phyloP scores from a whole-genome alignment of 2,888 invertebrate genomes.

The Pilophorus perplexus region DNA sequence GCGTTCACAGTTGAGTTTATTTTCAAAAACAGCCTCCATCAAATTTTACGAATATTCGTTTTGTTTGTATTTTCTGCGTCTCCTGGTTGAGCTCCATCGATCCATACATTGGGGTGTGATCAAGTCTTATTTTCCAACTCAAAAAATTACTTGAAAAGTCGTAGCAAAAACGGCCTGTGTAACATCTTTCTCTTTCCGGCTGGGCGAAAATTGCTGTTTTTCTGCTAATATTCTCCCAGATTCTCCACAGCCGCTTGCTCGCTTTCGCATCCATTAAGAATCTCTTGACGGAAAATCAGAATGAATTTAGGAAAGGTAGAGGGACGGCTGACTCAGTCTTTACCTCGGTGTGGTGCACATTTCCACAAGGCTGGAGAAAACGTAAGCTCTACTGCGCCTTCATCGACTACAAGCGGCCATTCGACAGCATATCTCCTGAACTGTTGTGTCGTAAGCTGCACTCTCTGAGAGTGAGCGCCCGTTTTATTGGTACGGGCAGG shows the following conservation, averaged over 20 bases:
- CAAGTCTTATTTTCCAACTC: no score
- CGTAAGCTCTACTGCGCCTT: conserved; percentile 50
- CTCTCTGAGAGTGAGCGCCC: conserved; percentile 16
- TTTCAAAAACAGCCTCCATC: no score
- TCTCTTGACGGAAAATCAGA: not conserved
- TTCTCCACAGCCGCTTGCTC: not conserved
- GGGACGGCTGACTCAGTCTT: not conserved
- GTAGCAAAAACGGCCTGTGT: no score
- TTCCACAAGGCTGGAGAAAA: not conserved
- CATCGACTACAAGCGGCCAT: no score
- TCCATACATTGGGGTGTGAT: no score
- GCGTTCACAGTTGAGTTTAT: no score
- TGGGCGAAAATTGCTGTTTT: not conserved
- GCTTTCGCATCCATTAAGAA: not conserved
- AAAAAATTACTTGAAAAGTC: no score
- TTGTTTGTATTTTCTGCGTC: no score
- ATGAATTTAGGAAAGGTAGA: not conserved
- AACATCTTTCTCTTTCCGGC: not conserved
- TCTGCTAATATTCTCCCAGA: not conserved
- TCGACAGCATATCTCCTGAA: conserved; percentile 15
- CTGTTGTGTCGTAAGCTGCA: conserved; percentile 11
- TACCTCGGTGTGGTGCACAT: not conserved
- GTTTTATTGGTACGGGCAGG: no score
- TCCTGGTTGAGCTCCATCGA: no score
- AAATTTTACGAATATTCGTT: no score